Evolutionary conservation across 92 coral and sea anemone genomes (phyloP), one percentile per base, ranked within the genome.

Genomic region (Galaxea fascicularis): DNA sequence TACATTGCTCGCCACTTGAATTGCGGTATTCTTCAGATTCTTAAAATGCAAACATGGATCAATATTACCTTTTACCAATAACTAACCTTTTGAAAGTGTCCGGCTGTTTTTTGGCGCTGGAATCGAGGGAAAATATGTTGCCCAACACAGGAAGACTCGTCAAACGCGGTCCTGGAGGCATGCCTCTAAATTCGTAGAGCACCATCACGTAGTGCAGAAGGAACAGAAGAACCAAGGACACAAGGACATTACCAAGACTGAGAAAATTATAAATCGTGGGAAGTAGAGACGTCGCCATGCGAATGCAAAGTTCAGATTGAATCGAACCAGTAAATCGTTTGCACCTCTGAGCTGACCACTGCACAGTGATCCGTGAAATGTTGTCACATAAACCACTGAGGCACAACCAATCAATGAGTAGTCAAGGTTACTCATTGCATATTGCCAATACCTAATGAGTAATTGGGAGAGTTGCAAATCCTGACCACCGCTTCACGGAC

Each of bases 81-180:
- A 20, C 82, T 63, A n/a, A 80, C 85, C 85, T 67, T 28, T 28
- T 15, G 11, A 31, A 80, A 21, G 68, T 69, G 31, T 80, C 77
- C 13, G 85, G 13, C 7, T 67, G 31, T 51, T 10, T 35, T 17
- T 80, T 68, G 16, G 67, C 75, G 4, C 24, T 65, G n/a, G 28
- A 10, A 27, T 80, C 65, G 52, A 86, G 79, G 68, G 84, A 74
- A 18, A 85, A 45, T 16, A 90, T 17, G 47, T 85, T 85, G 7
- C 93, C 93, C 8, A 90, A 26, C 6, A 90, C 28, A 25, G 93
- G 93, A 20, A 90, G 74, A 35, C 68, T n/a, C 21, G 87, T 52
- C 14, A 57, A 80, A 41, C 93, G 79, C 14, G 93, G 93, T 4
- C 93, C 93, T 0, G 93, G 90, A 3, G 93, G 93, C 90, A 90